phyloP scores from a whole-genome alignment of 2,113 vertebrate species.

The Lycaon pictus region DNA sequence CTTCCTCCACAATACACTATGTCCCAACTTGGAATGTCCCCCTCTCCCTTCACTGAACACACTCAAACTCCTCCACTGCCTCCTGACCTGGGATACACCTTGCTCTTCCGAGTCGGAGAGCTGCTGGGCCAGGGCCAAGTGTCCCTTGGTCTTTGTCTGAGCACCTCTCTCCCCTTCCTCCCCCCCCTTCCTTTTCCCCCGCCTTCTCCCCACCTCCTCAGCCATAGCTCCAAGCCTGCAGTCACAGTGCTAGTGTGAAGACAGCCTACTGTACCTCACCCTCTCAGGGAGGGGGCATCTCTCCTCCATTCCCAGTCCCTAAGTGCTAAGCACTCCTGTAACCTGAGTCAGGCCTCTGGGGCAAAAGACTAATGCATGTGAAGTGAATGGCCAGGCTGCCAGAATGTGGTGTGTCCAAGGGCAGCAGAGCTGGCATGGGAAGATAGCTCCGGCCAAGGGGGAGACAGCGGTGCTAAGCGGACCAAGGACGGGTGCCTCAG shows the following conservation, averaged over 20 bases:
- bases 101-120: constrained; percentile 67
- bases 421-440: not conserved
- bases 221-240: not conserved
- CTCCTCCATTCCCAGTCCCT: not conserved
- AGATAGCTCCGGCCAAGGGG: not conserved
- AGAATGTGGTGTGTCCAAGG: not conserved
- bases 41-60: not conserved
- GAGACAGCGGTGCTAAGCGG: not conserved
- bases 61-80: not conserved
- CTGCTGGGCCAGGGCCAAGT: constrained; percentile 46
- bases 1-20: not conserved
- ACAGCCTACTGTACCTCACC: constrained; percentile 1
- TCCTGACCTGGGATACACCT: constrained; percentile 70
- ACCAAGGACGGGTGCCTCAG: not conserved
- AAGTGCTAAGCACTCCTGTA: not conserved
- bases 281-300: not conserved
- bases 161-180: not conserved
- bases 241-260: not conserved
- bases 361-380: constrained; percentile 18
- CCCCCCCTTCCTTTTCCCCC: not conserved
- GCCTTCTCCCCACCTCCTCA: not conserved
- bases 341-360: constrained; percentile 17
- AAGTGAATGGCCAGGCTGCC: not conserved
- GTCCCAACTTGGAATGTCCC: constrained; percentile 44
- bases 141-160: constrained; percentile 64